Conservation (phyloP, 2,888 invertebrate species). For the Criorhina ranunculi region DNA sequence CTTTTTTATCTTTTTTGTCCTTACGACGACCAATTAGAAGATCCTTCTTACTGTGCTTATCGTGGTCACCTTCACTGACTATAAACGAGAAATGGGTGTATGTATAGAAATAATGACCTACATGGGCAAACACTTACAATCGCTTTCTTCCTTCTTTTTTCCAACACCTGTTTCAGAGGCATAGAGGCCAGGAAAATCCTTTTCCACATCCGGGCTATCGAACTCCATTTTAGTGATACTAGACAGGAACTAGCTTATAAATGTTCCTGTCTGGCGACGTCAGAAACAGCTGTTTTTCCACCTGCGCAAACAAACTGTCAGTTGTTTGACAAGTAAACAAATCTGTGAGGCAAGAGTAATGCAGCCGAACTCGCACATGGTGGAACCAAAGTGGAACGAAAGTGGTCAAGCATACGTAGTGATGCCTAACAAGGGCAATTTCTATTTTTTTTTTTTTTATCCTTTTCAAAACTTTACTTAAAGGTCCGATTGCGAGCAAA, state of each 20-base stretch:
- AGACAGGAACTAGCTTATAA: not conserved
- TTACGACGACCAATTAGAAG: slow-evolving; percentile 91
- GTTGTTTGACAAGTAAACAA: slow-evolving; percentile 47
- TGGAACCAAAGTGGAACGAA: slow-evolving; percentile 17
- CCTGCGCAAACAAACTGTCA: slow-evolving; percentile 11
- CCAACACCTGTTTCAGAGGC: slow-evolving; percentile 89
- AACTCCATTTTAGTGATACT: slow-evolving; percentile 81
- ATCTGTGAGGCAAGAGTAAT: not conserved
- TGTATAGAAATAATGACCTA: not conserved
- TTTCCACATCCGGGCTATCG: slow-evolving; percentile 93
- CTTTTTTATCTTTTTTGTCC: slow-evolving; percentile 94
- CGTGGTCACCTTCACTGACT: slow-evolving; percentile 94
- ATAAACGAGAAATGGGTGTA: slow-evolving; percentile 70
- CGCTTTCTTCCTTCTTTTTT: slow-evolving; percentile 90
- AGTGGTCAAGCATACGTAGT: not conserved
- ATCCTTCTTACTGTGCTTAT: slow-evolving; percentile 92
- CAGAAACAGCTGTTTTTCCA: slow-evolving; percentile 38
- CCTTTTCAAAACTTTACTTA: too few species aligned
- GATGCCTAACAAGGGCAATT: not conserved
- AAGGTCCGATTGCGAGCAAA: too few species aligned
- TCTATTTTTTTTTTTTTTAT: not conserved
- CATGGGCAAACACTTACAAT: slow-evolving; percentile 87
- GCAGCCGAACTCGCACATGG: slow-evolving; percentile 30
- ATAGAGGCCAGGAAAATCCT: slow-evolving; percentile 95
- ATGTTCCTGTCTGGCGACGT: not conserved